phyloP scores from a whole-genome alignment of 2,113 vertebrate species.

The Rhea pennata region DNA sequence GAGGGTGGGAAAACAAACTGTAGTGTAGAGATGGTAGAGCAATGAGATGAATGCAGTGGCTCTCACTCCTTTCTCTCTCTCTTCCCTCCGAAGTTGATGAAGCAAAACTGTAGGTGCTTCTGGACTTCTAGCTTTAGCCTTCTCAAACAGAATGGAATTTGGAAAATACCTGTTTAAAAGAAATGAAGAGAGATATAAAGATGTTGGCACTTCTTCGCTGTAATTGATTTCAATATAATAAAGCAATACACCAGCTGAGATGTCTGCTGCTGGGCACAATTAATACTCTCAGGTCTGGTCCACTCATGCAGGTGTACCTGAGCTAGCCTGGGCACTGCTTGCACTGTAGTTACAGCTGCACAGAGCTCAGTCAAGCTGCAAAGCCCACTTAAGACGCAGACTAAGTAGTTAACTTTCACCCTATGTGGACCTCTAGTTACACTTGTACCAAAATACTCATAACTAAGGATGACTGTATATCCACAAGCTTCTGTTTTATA shows the following conservation, averaged over 20 bases:
- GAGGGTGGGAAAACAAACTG: neutral
- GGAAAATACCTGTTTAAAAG: neutral
- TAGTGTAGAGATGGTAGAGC: neutral
- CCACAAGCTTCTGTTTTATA: neutral
- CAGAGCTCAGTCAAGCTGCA: neutral
- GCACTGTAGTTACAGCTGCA: neutral
- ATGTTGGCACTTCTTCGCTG: neutral
- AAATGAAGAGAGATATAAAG: neutral
- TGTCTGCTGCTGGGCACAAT: accelerated
- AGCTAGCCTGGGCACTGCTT: neutral
- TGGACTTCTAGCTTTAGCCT: neutral
- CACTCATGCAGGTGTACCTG: neutral
- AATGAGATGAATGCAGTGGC: neutral
- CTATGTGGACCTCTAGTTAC: neutral
- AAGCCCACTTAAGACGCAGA: neutral
- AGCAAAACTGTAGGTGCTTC: neutral
- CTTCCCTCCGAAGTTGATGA: neutral
- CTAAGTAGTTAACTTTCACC: neutral
- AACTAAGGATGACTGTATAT: neutral
- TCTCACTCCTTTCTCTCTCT: neutral
- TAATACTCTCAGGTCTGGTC: neutral
- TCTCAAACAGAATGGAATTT: neutral
- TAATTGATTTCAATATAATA: neutral
- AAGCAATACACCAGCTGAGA: neutral
- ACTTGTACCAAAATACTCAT: accelerated